These are phyloP conservation scores for Agrotis ipsilon DNA, from an alignment of 2,888 invertebrate genomes.

Conservation along the genomic window DNA sequence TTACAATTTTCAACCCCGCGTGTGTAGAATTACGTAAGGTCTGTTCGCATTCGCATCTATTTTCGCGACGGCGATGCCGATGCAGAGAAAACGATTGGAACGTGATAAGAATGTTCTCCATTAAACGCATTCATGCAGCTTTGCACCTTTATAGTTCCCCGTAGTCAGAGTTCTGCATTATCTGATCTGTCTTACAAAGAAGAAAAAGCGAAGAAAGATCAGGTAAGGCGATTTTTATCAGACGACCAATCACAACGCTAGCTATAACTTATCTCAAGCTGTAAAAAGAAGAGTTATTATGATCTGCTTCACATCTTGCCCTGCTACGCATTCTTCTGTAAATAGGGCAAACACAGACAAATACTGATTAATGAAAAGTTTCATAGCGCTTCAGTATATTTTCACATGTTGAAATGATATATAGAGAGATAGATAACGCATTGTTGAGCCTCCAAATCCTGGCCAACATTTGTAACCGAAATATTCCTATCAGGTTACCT, in stretches of 20 bases:
- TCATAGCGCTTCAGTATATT: constrained; percentile 5
- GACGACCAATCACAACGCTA: no score
- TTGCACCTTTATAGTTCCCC: background rate
- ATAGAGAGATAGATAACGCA: no score
- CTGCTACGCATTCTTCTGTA: no score
- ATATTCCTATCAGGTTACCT: background rate
- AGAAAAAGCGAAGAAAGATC: no score
- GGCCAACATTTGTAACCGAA: background rate
- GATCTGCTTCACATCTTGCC: no score
- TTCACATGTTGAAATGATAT: background rate
- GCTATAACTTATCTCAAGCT: no score
- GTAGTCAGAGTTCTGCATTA: no score
- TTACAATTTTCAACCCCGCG: constrained; percentile 36
- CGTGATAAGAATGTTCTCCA: constrained; percentile 44
- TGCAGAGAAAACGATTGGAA: constrained; percentile 43
- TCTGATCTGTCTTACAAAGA: no score
- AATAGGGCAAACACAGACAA: no score
- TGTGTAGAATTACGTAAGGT: constrained; percentile 41
- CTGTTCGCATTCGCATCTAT: constrained; percentile 17
- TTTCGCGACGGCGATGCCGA: constrained; percentile 33
- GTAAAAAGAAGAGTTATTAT: no score
- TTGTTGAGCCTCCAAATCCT: background rate
- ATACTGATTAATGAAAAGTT: no score
- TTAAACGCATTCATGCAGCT: constrained; percentile 21
- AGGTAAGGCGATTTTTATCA: no score